Conservation (phyloP, 2,888 invertebrate species). For the Strigamia transsilvanica region DNA sequence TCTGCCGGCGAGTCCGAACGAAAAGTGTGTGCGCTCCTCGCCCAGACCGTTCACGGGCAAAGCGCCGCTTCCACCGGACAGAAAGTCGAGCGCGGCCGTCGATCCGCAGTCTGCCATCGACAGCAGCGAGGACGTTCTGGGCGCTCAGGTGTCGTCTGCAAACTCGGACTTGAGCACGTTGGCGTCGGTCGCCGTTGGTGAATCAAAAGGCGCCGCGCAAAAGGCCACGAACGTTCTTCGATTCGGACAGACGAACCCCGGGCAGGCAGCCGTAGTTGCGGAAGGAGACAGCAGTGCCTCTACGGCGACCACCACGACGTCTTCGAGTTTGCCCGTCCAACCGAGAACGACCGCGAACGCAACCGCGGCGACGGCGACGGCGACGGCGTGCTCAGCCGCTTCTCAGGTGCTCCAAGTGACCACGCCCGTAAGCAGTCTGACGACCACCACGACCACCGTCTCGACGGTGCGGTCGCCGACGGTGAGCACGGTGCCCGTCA, state of each 20-base stretch:
- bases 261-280: conserved; percentile 54
- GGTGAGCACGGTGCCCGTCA: conserved; percentile 57
- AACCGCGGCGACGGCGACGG: conserved; percentile 55
- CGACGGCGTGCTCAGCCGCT: conserved; percentile 50
- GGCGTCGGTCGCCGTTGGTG: conserved; percentile 58
- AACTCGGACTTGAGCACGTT: conserved; percentile 56
- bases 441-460: conserved; percentile 52
- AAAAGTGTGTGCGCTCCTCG: conserved; percentile 54
- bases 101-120: conserved; percentile 44
- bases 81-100: conserved; percentile 16
- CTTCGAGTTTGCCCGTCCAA: conserved; percentile 30
- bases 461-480: conserved; percentile 55
- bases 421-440: conserved; percentile 50
- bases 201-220: conserved; percentile 54
- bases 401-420: conserved; percentile 55
- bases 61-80: conserved; percentile 55
- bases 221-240: conserved; percentile 53
- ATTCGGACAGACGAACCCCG: conserved; percentile 55
- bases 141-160: conserved; percentile 34
- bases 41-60: conserved; percentile 57
- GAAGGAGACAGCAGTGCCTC: conserved; percentile 52
- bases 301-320: conserved; percentile 57
- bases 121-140: background rate
- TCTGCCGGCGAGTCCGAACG: conserved; percentile 59
- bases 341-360: conserved; percentile 1